Base-by-base conservation (phyloP, 1,140 invertebrate genomes). In the Ctenoplectra terminalis region DNA sequence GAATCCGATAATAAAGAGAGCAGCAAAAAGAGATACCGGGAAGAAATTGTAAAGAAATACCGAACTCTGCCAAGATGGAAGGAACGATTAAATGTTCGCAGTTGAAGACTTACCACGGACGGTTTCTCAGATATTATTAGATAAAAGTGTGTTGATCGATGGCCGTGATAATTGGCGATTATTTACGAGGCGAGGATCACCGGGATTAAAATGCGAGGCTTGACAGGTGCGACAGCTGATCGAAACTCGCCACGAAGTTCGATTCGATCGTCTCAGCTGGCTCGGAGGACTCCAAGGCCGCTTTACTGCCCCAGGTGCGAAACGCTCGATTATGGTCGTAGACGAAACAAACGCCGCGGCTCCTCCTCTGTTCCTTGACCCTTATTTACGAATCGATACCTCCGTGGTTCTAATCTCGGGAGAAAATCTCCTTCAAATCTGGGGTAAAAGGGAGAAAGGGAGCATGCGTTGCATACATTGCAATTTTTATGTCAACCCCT, bases 171-270 rank as follows among this genome's bases (percentile, higher is more conserved):
- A 58, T 29, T 0, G 34, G 20, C 6, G 52, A 56, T 56, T 26
- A 7, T 8, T 56, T 11, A 3, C 20, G 15, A 13, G 26, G 71
- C 7, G 20, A 23, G 71, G 60, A 81, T 48, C 54, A 20, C 17
- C 43, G 48, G 56, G 63, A 84, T 74, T 75, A 61, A 71, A 84
- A 71, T 80, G 64, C 67, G 37, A 50, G 31, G 37, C 37, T 52
- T 66, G 73, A 83, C 84, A 83, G 83, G 63, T 76, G 83, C 64
- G 56, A 82, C 86, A 81, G 86, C 72, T 83, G 86, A 88, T 82
- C 40, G 63, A 9, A 31, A 17, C 17, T 8, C 1, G 11, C 48
- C 20, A 26, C n/a, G 54, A 37, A 56, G 54, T 54, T 58, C 63
- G 23, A 58, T 73, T 75, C 46, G 54, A 37, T 73, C 58, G 37